Evolutionary conservation across 2,888 invertebrate species (phyloP), one percentile per base, ranked within the genome.

Genomic region (Parasteatoda lunata): DNA sequence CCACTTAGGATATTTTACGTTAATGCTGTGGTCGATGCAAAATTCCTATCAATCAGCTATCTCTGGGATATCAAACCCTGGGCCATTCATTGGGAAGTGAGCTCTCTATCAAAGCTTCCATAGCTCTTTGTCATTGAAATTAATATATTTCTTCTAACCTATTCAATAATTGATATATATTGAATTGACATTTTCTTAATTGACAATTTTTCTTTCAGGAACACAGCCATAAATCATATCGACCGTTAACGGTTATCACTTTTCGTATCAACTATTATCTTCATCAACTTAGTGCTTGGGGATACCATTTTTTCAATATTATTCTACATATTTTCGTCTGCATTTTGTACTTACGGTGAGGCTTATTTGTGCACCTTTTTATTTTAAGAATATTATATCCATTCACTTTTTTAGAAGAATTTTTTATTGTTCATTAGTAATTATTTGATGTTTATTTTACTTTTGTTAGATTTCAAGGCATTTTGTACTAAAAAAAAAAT

Each of bases 301-400:
- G 90, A 11, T 90, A 89, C 87, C 90, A 90, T 80, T 54, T 90
- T 5, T 87, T 89, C 30, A 90, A 90, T 75, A 85, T 90, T 54
- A 65, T 89, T 45, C 68, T 90, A 8, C 90, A 90, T 84, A 79
- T 88, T 45, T 66, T 89, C 11, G 90, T 89, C 88, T 97, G 97
- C 90, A 93, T 97, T 89, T 94, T 98, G 91, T 98, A 97, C 93
- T 96, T 96, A 94, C 95, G 96, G 97, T 97, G 92, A 92, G 93
- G 92, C 8, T 48, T 30, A 30, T 30, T 30, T 30, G 30, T 30
- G 30, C 2, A 30, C 30, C 30, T 59, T 69, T 69, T 51, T 1
- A 15, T 9, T 48, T 71, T 48, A 48, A 9, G 7, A 48, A 13
- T 9, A 66, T 5, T 68, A 15, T 68, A 68, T 2, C 9, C 4